Evolutionary conservation across 2,113 vertebrate genomes (phyloP).

Genomic region (Mungos mungo): DNA sequence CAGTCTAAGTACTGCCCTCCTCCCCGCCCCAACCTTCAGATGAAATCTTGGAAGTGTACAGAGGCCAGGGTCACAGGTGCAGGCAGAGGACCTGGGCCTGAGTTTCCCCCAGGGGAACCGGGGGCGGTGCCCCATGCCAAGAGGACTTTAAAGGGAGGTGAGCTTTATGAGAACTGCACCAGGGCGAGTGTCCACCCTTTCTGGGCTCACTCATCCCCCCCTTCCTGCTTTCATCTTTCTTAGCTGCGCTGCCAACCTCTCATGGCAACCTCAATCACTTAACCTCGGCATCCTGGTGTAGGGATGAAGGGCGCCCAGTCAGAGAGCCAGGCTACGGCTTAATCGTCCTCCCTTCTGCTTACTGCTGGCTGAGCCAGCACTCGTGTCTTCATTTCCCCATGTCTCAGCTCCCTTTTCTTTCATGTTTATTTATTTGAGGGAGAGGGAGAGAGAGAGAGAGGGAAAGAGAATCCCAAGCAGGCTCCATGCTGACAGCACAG

Average conservation of each 20-base stretch:
- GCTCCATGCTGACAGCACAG: too few species aligned
- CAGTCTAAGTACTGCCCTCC: fast-evolving
- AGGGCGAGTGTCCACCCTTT: background rate
- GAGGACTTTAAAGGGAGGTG: background rate
- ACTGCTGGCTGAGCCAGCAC: background rate
- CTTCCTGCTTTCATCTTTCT: background rate
- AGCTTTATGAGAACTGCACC: background rate
- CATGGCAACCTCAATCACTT: background rate
- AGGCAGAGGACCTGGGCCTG: background rate
- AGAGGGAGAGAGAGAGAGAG: too few species aligned
- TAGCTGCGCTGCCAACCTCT: background rate
- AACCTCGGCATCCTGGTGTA: background rate
- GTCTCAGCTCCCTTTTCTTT: background rate
- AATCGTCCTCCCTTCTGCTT: background rate
- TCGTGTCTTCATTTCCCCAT: background rate
- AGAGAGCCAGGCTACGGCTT: background rate
- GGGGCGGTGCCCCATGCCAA: background rate
- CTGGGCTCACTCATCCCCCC: background rate
- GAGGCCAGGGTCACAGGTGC: background rate
- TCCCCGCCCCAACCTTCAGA: background rate
- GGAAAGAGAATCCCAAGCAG: too few species aligned
- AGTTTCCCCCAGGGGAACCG: background rate
- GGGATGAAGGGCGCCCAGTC: background rate
- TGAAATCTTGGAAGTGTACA: background rate
- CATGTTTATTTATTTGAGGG: too few species aligned